A percentile compares a stretch with the other conserved stretches of the same genome.
Evolutionary conservation across 2,797 vertebrate genomes (phyloP).

Genomic region (Synaphobranchus kaupii): DNA sequence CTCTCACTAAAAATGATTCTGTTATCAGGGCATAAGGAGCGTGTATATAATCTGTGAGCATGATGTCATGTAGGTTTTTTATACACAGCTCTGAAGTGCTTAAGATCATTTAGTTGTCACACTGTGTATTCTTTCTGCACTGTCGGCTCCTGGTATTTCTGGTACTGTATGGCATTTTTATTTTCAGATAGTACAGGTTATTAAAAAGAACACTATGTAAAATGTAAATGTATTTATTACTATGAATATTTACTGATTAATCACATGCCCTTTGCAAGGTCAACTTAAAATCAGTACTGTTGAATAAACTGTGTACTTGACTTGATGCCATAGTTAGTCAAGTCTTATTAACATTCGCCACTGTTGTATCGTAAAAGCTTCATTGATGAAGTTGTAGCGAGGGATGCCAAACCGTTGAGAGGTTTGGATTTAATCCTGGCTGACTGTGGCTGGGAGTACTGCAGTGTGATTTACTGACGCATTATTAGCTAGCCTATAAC

Average conservation of each 20-base stretch:
- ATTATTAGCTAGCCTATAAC: too few species aligned
- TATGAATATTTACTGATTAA: neutral
- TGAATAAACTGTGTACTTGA: neutral
- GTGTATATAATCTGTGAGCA: neutral
- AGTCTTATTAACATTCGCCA: too few species aligned
- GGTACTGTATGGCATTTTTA: neutral
- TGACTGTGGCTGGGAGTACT: too few species aligned
- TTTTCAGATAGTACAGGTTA: neutral
- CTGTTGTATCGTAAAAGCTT: too few species aligned
- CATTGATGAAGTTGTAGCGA: too few species aligned
- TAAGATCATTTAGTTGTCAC: neutral
- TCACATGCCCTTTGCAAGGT: neutral
- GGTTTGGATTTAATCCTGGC: too few species aligned
- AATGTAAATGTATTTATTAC: neutral
- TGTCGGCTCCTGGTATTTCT: neutral
- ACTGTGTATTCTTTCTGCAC: neutral
- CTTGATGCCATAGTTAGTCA: neutral
- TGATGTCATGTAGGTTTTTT: neutral
- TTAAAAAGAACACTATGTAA: neutral
- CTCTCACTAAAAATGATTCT: neutral
- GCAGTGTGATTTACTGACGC: too few species aligned
- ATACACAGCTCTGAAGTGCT: neutral
- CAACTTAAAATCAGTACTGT: too few species aligned
- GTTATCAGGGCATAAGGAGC: slow-evolving; percentile 1
- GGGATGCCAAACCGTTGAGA: too few species aligned